Percentiles rank a stretch among this genome's conserved stretches.
These are phyloP conservation scores for Campoletis sonorensis DNA, from an alignment of 1,140 invertebrate genomes.

Conservation along the genomic window DNA sequence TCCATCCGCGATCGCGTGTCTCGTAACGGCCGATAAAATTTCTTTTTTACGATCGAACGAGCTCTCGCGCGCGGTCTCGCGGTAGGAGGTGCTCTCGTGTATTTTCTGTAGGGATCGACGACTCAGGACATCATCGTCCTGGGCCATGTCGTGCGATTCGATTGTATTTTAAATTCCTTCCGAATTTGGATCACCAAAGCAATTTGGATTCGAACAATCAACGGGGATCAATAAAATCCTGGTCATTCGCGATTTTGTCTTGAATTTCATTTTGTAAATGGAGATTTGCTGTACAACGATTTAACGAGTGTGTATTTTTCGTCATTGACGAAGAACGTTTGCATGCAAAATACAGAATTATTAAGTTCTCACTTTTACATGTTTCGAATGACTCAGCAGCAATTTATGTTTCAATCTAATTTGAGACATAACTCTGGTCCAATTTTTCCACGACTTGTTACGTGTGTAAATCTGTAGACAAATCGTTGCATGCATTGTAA, in stretches of 20 bases:
- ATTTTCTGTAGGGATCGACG: neutral
- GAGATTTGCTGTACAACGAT: no score
- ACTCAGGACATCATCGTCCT: neutral
- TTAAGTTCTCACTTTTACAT: no score
- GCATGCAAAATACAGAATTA: no score
- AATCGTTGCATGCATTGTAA: neutral
- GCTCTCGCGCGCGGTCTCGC: conserved; percentile 41
- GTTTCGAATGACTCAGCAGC: no score
- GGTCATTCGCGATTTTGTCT: no score
- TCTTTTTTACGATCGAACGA: conserved; percentile 57
- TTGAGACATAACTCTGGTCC: neutral
- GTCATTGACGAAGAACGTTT: no score
- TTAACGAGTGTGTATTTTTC: no score
- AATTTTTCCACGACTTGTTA: neutral
- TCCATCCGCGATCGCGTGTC: conserved; percentile 47
- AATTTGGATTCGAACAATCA: no score
- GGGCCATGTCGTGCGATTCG: neutral
- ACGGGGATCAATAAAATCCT: no score
- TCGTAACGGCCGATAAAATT: conserved; percentile 58
- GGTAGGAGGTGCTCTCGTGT: conserved; percentile 18
- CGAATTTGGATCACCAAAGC: neutral
- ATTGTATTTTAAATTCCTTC: neutral
- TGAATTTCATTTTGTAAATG: no score
- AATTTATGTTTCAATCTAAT: no score
- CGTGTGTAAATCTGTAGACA: neutral